Evolutionary conservation across 2,888 invertebrate genomes (phyloP).

Genomic region (Keiferia lycopersicella): DNA sequence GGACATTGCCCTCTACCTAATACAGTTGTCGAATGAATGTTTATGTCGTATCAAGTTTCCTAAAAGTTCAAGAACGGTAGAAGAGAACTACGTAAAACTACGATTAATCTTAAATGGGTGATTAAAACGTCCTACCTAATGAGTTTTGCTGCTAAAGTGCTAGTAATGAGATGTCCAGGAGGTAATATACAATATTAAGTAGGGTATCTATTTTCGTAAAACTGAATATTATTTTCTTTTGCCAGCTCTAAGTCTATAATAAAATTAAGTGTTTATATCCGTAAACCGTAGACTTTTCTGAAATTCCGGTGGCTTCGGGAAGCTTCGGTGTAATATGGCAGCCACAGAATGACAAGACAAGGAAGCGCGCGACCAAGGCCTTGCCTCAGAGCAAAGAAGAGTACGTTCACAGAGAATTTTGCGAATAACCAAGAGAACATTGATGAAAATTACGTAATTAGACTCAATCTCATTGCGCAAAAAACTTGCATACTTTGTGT

Average conservation of each 20-base stretch:
- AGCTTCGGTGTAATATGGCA: conserved; percentile 18
- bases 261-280: neutral
- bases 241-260: neutral
- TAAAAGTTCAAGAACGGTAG: conserved; percentile 10
- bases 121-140: too few relatives aligned
- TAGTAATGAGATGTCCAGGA: too few relatives aligned
- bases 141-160: too few relatives aligned
- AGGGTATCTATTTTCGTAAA: too few relatives aligned
- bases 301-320: conserved; percentile 1
- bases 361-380: conserved; percentile 47
- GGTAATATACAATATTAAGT: too few relatives aligned
- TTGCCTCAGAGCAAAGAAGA: too few relatives aligned
- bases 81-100: neutral
- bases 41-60: neutral
- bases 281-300: neutral
- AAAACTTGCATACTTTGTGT: too few relatives aligned
- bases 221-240: neutral
- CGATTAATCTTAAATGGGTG: neutral
- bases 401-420: too few relatives aligned
- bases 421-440: too few relatives aligned
- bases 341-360: conserved; percentile 48
- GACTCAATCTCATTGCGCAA: too few relatives aligned
- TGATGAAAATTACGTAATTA: too few relatives aligned
- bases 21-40: neutral
- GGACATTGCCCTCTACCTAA: conserved; percentile 13